Conservation (phyloP, 2,888 invertebrate species). For the Kryphioiulus occultus region DNA sequence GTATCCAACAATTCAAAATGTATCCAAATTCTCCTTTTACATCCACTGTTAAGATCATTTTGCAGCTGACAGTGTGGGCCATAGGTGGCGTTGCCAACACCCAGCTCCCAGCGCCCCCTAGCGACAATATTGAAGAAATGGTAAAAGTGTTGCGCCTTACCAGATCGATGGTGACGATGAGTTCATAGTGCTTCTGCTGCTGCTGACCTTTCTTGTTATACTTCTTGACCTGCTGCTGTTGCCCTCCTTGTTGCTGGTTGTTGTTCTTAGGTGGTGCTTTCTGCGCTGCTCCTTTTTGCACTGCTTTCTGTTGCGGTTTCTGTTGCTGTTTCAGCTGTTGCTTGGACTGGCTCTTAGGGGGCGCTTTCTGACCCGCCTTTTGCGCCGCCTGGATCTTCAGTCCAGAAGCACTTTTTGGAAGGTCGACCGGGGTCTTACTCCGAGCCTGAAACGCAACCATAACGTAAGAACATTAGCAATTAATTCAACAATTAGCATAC, state of each 20-base stretch:
- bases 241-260: slow-evolving; percentile 64
- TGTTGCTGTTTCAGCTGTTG: background rate
- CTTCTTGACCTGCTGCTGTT: slow-evolving; percentile 67
- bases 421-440: slow-evolving; percentile 81
- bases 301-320: slow-evolving; percentile 58
- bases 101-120: too few species aligned
- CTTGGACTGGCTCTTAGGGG: slow-evolving; percentile 51
- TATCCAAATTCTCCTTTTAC: too few species aligned
- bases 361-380: slow-evolving; percentile 53
- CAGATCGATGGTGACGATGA: slow-evolving; percentile 82
- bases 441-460: slow-evolving; percentile 71
- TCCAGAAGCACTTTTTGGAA: slow-evolving; percentile 52
- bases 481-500: too few species aligned
- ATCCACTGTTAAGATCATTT: too few species aligned
- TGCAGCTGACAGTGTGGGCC: too few species aligned
- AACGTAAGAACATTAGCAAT: too few species aligned
- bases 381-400: slow-evolving; percentile 52
- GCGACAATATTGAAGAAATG: too few species aligned
- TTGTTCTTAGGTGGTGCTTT: slow-evolving; percentile 71
- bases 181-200: slow-evolving; percentile 77
- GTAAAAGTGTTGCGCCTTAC: slow-evolving; percentile 66
- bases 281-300: slow-evolving; percentile 69
- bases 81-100: too few species aligned
- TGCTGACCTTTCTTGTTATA: slow-evolving; percentile 74
- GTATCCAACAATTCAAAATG: too few species aligned